A percentile compares a stretch with the other conserved stretches of the same genome.
Evolutionary conservation across 2,797 vertebrate genomes (phyloP).

Genomic region (Parauchenoglanis punctatus): DNA sequence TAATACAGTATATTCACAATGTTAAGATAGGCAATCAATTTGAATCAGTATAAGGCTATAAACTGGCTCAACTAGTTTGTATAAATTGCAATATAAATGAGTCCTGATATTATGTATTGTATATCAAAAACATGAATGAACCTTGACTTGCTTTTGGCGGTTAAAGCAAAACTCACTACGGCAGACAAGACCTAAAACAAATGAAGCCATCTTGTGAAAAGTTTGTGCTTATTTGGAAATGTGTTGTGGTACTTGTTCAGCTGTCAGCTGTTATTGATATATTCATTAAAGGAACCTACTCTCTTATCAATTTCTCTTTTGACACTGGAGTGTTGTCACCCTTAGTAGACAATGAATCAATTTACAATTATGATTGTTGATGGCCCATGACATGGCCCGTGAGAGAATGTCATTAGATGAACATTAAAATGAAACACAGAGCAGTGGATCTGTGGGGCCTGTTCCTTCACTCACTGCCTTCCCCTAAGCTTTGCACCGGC

Average conservation of each 20-base stretch:
- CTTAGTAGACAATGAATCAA: constrained; percentile 84
- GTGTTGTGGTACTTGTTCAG: constrained; percentile 77
- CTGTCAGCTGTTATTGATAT: constrained; percentile 87
- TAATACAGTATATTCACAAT: neutral
- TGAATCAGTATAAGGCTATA: neutral
- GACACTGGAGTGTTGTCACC: constrained; percentile 81
- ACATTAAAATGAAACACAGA: constrained; percentile 84
- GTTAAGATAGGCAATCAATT: neutral
- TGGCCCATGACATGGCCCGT: constrained; percentile 84
- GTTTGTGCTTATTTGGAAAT: constrained; percentile 80
- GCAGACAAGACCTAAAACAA: constrained; percentile 70
- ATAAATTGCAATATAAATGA: constrained; percentile 17
- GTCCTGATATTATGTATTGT: neutral
- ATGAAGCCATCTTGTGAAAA: constrained; percentile 71
- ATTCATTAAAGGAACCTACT: constrained; percentile 83
- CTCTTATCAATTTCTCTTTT: constrained; percentile 72
- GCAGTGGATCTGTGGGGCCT: constrained; percentile 68
- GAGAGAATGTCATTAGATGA: constrained; percentile 83
- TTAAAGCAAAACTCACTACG: constrained; percentile 54
- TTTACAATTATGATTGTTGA: constrained; percentile 89
- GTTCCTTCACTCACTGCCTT: constrained; percentile 48
- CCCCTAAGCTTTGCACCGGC: constrained; percentile 45
- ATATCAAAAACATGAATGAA: constrained; percentile 44
- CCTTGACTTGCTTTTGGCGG: constrained; percentile 54
- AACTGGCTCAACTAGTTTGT: neutral